phyloP scores from a whole-genome alignment of 2,113 vertebrate genomes.

The Tautogolabrus adspersus region DNA sequence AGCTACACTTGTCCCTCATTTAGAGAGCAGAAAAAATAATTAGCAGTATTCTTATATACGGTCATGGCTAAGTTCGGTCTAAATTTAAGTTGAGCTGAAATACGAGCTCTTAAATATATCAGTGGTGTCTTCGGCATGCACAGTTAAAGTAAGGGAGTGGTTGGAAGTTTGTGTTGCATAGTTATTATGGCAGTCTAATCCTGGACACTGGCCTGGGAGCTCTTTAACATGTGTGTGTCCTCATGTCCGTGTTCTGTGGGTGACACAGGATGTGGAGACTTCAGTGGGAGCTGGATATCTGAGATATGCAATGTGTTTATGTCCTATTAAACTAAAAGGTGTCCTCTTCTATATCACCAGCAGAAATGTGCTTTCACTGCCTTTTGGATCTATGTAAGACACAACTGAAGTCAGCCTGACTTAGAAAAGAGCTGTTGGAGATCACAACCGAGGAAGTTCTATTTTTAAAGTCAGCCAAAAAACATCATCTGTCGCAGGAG shows the following conservation, averaged over 20 bases:
- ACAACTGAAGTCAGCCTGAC: neutral
- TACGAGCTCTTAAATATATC: constrained; percentile 60
- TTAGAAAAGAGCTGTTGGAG: constrained; percentile 23
- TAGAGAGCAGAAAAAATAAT: constrained; percentile 43
- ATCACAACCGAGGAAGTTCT: constrained; percentile 46
- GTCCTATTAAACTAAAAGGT: constrained; percentile 26
- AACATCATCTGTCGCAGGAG: constrained; percentile 63
- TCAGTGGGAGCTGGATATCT: constrained; percentile 21
- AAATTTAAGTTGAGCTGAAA: constrained; percentile 68
- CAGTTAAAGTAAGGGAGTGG: constrained; percentile 52
- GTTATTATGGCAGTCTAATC: constrained; percentile 73
- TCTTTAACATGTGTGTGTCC: constrained; percentile 57
- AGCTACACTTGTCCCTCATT: constrained; percentile 60
- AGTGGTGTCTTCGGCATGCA: constrained; percentile 35
- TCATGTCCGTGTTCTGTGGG: constrained; percentile 25
- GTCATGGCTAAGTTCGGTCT: constrained; percentile 40
- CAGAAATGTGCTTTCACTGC: neutral
- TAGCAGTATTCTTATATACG: constrained; percentile 40
- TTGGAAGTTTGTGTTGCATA: constrained; percentile 53
- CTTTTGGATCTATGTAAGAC: constrained; percentile 26
- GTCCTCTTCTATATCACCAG: neutral
- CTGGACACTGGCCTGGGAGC: constrained; percentile 51
- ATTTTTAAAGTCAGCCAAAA: constrained; percentile 63
- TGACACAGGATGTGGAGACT: constrained; percentile 25
- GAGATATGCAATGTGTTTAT: constrained; percentile 21